Percentiles rank a stretch among this genome's conserved stretches.
phyloP scores from a whole-genome alignment of 2,888 invertebrate species.

The Scrobipalpa atriplicella region DNA sequence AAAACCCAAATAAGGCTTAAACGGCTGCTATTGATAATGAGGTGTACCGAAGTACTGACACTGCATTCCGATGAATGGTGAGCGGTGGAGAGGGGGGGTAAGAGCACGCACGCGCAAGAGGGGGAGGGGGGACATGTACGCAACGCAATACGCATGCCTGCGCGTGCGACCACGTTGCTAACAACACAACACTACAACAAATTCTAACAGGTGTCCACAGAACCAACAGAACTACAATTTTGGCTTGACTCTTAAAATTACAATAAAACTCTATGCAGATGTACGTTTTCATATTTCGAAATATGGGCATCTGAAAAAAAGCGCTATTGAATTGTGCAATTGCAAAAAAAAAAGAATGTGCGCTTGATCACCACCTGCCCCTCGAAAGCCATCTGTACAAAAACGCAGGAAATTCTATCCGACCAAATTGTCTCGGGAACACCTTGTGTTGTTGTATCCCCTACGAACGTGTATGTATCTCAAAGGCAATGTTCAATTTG shows the following conservation, averaged over 20 bases:
- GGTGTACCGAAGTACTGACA: conserved; percentile 65
- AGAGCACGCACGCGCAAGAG: conserved; percentile 38
- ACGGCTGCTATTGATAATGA: conserved; percentile 65
- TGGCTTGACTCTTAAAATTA: conserved; percentile 48
- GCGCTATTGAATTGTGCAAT: conserved; percentile 23
- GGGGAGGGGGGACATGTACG: conserved; percentile 49
- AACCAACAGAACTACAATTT: conserved; percentile 60
- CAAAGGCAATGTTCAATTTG: too few species aligned
- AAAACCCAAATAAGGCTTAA: conserved; percentile 54
- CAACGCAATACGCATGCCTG: conserved; percentile 64
- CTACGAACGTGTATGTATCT: not conserved
- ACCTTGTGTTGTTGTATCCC: conserved; percentile 19
- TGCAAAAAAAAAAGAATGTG: conserved; percentile 27
- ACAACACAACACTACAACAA: conserved; percentile 64
- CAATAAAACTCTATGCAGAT: conserved; percentile 40
- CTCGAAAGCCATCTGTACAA: conserved; percentile 15
- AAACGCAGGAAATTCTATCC: conserved; percentile 16
- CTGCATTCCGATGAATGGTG: conserved; percentile 76
- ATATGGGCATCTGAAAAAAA: conserved; percentile 18
- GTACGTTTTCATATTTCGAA: conserved; percentile 11
- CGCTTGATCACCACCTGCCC: conserved; percentile 27
- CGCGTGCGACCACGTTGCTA: conserved; percentile 65
- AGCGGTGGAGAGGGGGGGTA: conserved; percentile 40
- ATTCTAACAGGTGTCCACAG: conserved; percentile 71
- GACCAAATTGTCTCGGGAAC: conserved; percentile 18